Evolutionary conservation across 2,797 vertebrate species (phyloP).

Genomic region (Numenius phaeopus): DNA sequence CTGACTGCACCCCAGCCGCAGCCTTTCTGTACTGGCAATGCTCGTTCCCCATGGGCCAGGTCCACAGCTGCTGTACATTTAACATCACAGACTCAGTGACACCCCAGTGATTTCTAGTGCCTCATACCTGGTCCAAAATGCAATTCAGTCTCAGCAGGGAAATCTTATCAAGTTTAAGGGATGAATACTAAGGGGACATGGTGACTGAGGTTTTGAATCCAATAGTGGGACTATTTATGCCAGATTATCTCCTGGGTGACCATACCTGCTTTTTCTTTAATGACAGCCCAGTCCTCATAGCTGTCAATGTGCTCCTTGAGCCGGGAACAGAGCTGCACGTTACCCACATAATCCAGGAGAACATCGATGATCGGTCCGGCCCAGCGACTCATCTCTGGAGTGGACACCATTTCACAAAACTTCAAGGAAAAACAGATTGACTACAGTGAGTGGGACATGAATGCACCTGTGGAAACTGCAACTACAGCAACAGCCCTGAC

Average conservation of each 20-base stretch:
- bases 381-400: slow-evolving; percentile 88
- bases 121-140: not conserved
- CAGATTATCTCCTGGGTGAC: not conserved
- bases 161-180: not conserved
- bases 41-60: not conserved
- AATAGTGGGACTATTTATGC: not conserved
- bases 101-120: not conserved
- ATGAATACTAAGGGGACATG: not conserved
- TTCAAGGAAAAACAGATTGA: slow-evolving; percentile 64
- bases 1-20: not conserved
- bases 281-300: slow-evolving; percentile 88
- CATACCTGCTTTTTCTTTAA: slow-evolving; percentile 92
- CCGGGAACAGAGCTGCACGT: slow-evolving; percentile 90
- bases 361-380: slow-evolving; percentile 93
- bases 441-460: not conserved
- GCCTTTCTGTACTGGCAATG: not conserved
- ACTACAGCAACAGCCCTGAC: not conserved
- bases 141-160: not conserved
- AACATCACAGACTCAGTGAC: not conserved
- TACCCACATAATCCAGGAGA: slow-evolving; percentile 93
- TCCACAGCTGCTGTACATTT: not conserved
- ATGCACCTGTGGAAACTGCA: not conserved
- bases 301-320: slow-evolving; percentile 93
- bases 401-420: slow-evolving; percentile 96
- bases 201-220: not conserved